phyloP scores from a whole-genome alignment of 2,113 vertebrate species.

The Orthonyx spaldingii region DNA sequence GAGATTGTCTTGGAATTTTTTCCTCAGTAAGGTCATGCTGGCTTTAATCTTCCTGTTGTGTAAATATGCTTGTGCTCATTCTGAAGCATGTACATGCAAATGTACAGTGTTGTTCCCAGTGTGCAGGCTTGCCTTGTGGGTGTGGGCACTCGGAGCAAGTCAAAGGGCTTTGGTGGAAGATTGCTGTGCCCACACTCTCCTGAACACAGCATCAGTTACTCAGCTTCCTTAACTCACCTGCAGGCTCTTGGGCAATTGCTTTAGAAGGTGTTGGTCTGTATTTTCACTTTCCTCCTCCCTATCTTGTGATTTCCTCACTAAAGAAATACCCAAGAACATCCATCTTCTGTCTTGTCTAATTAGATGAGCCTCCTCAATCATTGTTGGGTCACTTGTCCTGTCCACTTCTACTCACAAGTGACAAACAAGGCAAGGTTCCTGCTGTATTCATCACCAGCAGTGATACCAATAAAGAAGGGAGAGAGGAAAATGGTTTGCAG shows the following conservation, averaged over 20 bases:
- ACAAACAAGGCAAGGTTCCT: conserved; percentile 29
- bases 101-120: neutral
- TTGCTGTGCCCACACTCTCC: neutral
- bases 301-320: neutral
- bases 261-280: neutral
- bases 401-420: conserved; percentile 36
- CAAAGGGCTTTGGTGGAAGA: neutral
- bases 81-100: neutral
- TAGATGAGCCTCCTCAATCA: conserved; percentile 46
- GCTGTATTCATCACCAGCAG: conserved; percentile 40
- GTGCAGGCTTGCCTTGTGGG: neutral
- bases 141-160: neutral
- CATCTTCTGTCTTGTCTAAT: conserved; percentile 59
- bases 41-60: neutral
- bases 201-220: neutral
- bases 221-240: neutral
- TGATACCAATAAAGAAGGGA: neutral
- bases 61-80: neutral
- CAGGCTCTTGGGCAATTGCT: neutral
- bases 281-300: neutral
- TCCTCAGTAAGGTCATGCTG: accelerated
- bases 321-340: conserved; percentile 40
- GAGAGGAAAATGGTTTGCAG: neutral
- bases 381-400: neutral
- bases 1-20: neutral